These are phyloP conservation scores for Sarotherodon lohbergeri DNA, from an alignment of 2,113 vertebrate species.

Conservation along the genomic window DNA sequence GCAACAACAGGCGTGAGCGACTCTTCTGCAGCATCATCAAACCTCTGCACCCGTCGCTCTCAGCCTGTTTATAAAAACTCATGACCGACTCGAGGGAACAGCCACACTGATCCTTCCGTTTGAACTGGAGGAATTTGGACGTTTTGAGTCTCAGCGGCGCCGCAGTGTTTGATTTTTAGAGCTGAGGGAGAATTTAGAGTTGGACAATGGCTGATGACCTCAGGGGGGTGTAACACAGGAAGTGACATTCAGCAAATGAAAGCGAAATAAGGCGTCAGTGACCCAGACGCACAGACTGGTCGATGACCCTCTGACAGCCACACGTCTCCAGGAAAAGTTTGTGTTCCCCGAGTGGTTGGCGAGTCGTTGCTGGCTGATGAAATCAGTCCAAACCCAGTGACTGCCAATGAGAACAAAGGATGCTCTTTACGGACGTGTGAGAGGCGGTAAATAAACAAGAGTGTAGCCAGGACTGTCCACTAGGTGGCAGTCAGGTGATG, in stretches of 20 bases:
- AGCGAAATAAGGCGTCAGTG: background rate
- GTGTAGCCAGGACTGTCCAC: background rate
- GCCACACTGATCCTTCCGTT: rapidly evolving
- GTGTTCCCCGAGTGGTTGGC: background rate
- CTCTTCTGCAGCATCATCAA: background rate
- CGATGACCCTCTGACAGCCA: background rate
- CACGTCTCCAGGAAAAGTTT: rapidly evolving
- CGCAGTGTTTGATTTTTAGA: background rate
- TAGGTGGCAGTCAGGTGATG: background rate
- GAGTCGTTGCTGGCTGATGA: background rate
- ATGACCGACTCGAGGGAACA: background rate
- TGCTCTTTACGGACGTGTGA: rapidly evolving
- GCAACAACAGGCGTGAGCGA: background rate
- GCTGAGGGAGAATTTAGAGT: background rate
- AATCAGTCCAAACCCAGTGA: background rate
- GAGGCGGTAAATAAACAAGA: background rate
- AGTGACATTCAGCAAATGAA: background rate
- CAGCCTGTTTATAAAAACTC: background rate
- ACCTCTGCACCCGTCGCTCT: background rate
- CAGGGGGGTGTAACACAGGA: background rate
- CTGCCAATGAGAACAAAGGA: background rate
- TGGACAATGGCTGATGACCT: background rate
- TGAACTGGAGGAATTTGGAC: rapidly evolving
- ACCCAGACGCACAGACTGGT: rapidly evolving
- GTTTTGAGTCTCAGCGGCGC: background rate